Percentiles rank a stretch among this genome's conserved stretches.
Evolutionary conservation across 2,888 invertebrate genomes (phyloP).

Genomic region (Drosophila pegasa): DNA sequence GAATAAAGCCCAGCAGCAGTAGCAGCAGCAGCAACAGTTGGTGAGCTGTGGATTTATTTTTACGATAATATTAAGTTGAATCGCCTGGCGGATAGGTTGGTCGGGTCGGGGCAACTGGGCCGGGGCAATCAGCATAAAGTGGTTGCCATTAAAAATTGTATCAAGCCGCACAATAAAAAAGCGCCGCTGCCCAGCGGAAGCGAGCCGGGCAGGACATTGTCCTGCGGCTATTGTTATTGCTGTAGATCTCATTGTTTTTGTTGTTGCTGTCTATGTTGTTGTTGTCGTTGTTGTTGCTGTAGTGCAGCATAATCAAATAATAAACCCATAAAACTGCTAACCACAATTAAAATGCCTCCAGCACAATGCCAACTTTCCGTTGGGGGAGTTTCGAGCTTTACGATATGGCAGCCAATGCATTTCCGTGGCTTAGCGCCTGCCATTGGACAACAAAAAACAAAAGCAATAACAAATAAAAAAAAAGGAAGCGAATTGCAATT

Average conservation of each 20-base stretch:
- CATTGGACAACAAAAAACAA: slow-evolving; percentile 32
- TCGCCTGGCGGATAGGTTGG: slow-evolving; percentile 34
- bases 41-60: slow-evolving; percentile 57
- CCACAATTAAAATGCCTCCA: slow-evolving; percentile 70
- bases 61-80: slow-evolving; percentile 72
- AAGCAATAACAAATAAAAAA: slow-evolving; percentile 18
- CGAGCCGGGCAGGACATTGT: slow-evolving; percentile 15
- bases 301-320: slow-evolving; percentile 72
- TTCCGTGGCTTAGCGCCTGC: slow-evolving; percentile 53
- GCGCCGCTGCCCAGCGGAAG: slow-evolving; percentile 68
- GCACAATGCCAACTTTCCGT: slow-evolving; percentile 48
- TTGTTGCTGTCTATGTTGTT: slow-evolving; percentile 4
- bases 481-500: slow-evolving; percentile 66
- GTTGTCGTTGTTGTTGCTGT: slow-evolving; percentile 8
- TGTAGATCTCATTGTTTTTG: slow-evolving; percentile 16
- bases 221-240: slow-evolving; percentile 36
- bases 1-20: background rate
- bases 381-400: background rate
- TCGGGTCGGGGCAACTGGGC: slow-evolving; percentile 17
- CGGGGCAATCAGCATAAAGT: slow-evolving; percentile 77
- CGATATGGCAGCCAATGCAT: slow-evolving; percentile 54
- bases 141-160: slow-evolving; percentile 75
- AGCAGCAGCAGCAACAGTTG: slow-evolving; percentile 66
- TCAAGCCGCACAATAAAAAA: slow-evolving; percentile 76
- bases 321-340: slow-evolving; percentile 72